Evolutionary conservation across 2,797 vertebrate species (phyloP), one percentile per base, ranked within the genome.

Genomic region (Sebastes melanostomus): DNA sequence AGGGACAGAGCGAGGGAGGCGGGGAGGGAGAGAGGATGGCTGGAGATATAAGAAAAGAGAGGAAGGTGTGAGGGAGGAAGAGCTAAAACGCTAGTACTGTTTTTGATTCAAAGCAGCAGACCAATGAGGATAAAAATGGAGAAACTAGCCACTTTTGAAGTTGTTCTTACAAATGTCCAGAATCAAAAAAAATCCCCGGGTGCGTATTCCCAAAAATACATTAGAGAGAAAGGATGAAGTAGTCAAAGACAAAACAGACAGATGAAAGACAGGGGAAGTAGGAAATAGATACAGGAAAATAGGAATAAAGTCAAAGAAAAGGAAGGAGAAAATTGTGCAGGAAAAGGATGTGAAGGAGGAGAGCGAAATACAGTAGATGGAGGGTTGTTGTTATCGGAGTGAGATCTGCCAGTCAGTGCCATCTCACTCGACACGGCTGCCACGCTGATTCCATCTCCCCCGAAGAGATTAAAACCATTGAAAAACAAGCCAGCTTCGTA

Each of bases 331-430:
- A 52, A 55, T 80, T 62, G 34, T 72, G 58, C 75, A 58, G 54
- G 73, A 30, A 79, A 78, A 78, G 66, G 77, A 84, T 75, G 66
- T 61, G 56, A 68, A 36, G 66, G 34, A 72, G 29, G 20, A 29
- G 22, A 61, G 66, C 27, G 38, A 76, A 78, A 11, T 27, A 6
- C 24, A 3, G 62, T 27, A 74, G 83, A 86, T 85, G 75, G 62
- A 73, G 72, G 52, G 34, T 63, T 77, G 75, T 68, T 82, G 79
- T 86, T 92, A 91, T 92, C 92, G 54, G 59, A 81, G 81, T 91
- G 87, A 91, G 77, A 92, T 92, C 91, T 93, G 93, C 79, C 91
- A 90, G 87, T 91, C 89, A 87, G 90, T 32, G 18, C 58, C 86
- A 85, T 91, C 90, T 89, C 88, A 69, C 82, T 87, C 68, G 68